Conservation (phyloP, 2,113 vertebrate species). For the Passer montanus region DNA sequence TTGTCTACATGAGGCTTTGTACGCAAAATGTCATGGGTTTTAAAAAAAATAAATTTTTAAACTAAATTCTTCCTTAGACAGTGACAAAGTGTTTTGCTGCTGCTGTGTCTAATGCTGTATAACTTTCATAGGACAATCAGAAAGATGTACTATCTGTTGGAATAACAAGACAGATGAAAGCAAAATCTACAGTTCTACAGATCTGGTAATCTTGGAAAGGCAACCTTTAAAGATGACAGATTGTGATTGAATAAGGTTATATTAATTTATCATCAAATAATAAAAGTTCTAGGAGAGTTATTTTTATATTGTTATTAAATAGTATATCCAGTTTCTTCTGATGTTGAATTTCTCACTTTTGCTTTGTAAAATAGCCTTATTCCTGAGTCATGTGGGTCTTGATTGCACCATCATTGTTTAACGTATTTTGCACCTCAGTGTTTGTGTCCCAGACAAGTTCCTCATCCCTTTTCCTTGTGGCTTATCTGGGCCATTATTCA, state of each 20-base stretch:
- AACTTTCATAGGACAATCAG: neutral
- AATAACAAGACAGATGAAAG: neutral
- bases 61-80: neutral
- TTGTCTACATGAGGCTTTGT: neutral
- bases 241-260: neutral
- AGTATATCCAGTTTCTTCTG: neutral
- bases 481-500: conserved; percentile 16
- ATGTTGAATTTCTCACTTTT: neutral
- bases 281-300: neutral
- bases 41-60: neutral
- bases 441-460: neutral
- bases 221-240: neutral
- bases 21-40: neutral
- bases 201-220: neutral
- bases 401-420: neutral
- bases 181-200: neutral
- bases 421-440: neutral
- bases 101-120: neutral
- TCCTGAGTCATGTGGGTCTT: neutral
- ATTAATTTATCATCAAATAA: neutral
- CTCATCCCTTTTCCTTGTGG: neutral
- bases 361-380: neutral
- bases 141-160: neutral
- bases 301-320: neutral
- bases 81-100: neutral